Evolutionary conservation across 2,888 invertebrate genomes (phyloP), one percentile per base, ranked within the genome.

Genomic region (Dolichopus griseipennis): DNA sequence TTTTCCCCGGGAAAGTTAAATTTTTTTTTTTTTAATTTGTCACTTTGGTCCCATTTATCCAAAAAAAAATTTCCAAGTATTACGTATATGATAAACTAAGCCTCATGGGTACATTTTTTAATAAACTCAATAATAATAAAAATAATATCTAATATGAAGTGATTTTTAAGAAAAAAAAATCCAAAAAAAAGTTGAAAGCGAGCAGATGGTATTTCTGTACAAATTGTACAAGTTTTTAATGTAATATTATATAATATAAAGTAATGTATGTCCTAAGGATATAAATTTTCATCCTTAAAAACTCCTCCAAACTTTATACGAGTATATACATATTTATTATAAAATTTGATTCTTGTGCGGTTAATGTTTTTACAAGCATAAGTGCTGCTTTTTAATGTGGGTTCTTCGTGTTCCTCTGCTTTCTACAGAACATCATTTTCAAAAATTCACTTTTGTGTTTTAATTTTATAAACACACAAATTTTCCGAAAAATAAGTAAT

Each of bases 51-150:
- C 52, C 52, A 52, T 52, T 18, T 18, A 52, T 52, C 6, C 15
- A 52, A 52, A 18, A 10, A 43, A 43, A 43, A 52, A 52, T 52
- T 37, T 37, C 27, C 27, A 27, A 27, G 27, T 27, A 27, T 27
- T 27, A 27, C 27, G 27, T 27, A 27, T 27, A 27, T 8, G 37
- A 37, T 12, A 52, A 3, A 52, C 6, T 12, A 52, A 15, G 52
- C 15, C 52, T n/a, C 52, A 52, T 52, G 52, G 15, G 52, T 52
- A 18, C 52, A 18, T 6, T 52, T 52, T 52, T 52, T 6, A 27
- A 52, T 52, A 52, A 52, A 52, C 52, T 52, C 52, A 37, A 37
- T n/a, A 52, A 52, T 52, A 12, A 52, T 52, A 52, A 52, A 52
- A 18, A 52, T 52, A 9, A 12, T 9, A 52, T 52, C 52, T 52